Evolutionary conservation across 2,888 invertebrate genomes (phyloP).

Genomic region (Augiades crinisus): DNA sequence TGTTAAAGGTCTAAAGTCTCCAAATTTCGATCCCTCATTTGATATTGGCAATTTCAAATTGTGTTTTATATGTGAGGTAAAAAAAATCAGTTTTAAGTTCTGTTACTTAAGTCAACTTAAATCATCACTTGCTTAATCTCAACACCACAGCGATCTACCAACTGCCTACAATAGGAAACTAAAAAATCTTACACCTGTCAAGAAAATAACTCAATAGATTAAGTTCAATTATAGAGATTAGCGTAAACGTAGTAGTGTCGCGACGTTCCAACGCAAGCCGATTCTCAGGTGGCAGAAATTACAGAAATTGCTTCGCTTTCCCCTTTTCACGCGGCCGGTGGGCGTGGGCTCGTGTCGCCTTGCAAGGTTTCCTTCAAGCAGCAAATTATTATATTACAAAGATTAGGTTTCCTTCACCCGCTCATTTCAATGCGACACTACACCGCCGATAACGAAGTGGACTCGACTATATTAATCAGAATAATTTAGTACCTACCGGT

Average conservation of each 20-base stretch:
- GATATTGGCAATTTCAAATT: no score
- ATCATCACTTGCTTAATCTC: no score
- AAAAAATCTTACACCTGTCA: neutral
- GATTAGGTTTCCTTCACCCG: conserved; percentile 20
- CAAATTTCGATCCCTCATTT: no score
- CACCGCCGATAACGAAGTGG: conserved; percentile 21
- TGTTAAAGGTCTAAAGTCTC: no score
- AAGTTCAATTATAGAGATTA: neutral
- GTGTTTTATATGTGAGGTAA: no score
- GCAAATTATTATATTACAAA: conserved; percentile 25
- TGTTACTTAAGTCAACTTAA: no score
- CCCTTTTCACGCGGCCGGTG: conserved; percentile 20
- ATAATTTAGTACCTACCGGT: conserved; percentile 18
- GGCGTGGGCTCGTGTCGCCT: conserved; percentile 11
- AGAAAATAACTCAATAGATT: neutral
- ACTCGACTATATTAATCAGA: conserved; percentile 20
- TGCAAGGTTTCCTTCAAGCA: conserved; percentile 22
- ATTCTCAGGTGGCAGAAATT: conserved; percentile 12
- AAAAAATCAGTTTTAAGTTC: no score
- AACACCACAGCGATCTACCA: no score
- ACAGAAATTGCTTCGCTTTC: conserved; percentile 18
- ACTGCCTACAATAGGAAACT: no score
- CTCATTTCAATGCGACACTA: conserved; percentile 18
- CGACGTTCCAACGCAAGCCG: neutral
- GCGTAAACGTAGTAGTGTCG: conserved; percentile 2